Evolutionary conservation across 2,797 vertebrate species (phyloP).

Genomic region (Lutjanus campechanus): DNA sequence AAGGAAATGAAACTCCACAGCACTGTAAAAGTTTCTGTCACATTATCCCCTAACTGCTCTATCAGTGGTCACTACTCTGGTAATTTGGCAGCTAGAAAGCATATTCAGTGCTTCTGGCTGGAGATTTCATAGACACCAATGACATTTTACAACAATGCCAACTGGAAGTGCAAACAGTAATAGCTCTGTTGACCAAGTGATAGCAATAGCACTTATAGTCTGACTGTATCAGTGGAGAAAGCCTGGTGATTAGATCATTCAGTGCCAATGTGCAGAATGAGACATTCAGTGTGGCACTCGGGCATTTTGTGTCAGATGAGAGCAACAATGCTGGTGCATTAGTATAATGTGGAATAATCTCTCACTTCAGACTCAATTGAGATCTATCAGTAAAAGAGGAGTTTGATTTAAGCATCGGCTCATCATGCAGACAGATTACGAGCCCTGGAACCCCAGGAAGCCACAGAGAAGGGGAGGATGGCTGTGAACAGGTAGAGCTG

Average conservation of each 20-base stretch:
- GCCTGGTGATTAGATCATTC: constrained; percentile 51
- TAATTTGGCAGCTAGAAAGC: constrained; percentile 69
- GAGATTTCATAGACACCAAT: constrained; percentile 61
- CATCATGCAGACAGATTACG: constrained; percentile 40
- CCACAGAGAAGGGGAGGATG: constrained; percentile 32
- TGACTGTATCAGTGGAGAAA: constrained; percentile 36
- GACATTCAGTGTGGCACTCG: constrained; percentile 36
- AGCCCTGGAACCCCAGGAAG: constrained; percentile 58
- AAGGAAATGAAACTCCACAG: constrained; percentile 38
- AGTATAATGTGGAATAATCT: constrained; percentile 47
- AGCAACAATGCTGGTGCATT: constrained; percentile 39
- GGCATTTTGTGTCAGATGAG: constrained; percentile 41
- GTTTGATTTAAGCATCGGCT: constrained; percentile 42
- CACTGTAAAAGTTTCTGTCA: constrained; percentile 49
- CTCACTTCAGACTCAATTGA: constrained; percentile 43
- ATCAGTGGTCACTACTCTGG: constrained; percentile 69
- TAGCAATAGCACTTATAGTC: constrained; percentile 33
- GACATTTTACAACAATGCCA: constrained; percentile 69
- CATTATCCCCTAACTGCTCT: constrained; percentile 48
- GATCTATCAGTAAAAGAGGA: constrained; percentile 37
- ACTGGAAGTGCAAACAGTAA: constrained; percentile 67
- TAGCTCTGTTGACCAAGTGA: constrained; percentile 64
- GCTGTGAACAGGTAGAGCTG: constrained; percentile 70
- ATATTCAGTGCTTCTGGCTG: constrained; percentile 67
- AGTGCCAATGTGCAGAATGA: constrained; percentile 48